A percentile compares a stretch with the other conserved stretches of the same genome.
phyloP scores from a whole-genome alignment of 2,888 invertebrate genomes.

The Diarsia rubi region DNA sequence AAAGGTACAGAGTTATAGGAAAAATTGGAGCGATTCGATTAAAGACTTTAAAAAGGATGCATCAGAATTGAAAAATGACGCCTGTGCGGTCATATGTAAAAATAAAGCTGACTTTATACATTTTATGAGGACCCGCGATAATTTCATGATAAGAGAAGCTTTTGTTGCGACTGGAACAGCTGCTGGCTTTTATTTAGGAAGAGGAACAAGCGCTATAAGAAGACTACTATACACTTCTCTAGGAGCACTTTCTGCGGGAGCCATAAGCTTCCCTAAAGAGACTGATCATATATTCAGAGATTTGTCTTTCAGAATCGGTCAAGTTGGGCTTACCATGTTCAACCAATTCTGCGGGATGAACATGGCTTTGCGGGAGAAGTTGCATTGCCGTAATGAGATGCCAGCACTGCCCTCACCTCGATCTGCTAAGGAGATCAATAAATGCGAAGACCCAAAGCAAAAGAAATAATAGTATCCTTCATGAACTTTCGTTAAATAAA shows the following conservation, averaged over 20 bases:
- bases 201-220: constrained; percentile 60
- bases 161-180: constrained; percentile 67
- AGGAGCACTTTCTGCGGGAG: constrained; percentile 34
- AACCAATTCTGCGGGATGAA: constrained; percentile 69
- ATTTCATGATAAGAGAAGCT: constrained; percentile 68
- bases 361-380: constrained; percentile 66
- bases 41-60: constrained; percentile 43
- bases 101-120: constrained; percentile 67
- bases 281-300: constrained; percentile 75
- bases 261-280: constrained; percentile 46
- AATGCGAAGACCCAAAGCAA: constrained; percentile 4
- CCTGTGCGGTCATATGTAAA: constrained; percentile 33
- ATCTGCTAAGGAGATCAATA: constrained; percentile 45
- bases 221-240: constrained; percentile 29
- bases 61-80: constrained; percentile 41
- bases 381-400: constrained; percentile 74
- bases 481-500: not conserved
- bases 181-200: constrained; percentile 66
- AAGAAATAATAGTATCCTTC: not conserved
- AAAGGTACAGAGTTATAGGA: constrained; percentile 69
- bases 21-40: constrained; percentile 39
- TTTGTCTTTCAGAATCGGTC: constrained; percentile 62
- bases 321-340: constrained; percentile 62
- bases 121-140: constrained; percentile 75
- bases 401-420: constrained; percentile 56